A percentile compares a stretch with the other conserved stretches of the same genome.
Evolutionary conservation across 2,888 invertebrate species (phyloP).

Genomic region (Netelia melanura): DNA sequence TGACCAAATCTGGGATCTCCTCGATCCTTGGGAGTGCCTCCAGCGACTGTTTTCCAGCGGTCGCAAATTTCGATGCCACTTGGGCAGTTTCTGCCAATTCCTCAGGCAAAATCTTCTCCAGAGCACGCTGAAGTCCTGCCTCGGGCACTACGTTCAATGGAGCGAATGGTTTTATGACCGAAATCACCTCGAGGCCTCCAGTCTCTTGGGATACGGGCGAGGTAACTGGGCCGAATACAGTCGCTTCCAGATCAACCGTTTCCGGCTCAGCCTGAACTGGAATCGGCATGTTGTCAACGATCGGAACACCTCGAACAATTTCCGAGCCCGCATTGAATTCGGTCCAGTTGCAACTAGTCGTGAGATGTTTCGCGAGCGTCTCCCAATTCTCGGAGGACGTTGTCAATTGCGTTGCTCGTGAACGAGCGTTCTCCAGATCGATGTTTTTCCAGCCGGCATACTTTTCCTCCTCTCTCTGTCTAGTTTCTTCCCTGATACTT

Average conservation of each 20-base stretch:
- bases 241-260: conserved; percentile 85
- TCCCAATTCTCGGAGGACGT: conserved; percentile 87
- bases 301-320: conserved; percentile 76
- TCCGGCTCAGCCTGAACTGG: conserved; percentile 86
- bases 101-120: conserved; percentile 87
- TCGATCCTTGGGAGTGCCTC: conserved; percentile 88
- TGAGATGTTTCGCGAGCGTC: conserved; percentile 88
- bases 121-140: conserved; percentile 84
- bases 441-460: conserved; percentile 85
- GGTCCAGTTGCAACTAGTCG: conserved; percentile 89
- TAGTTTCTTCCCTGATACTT: conserved; percentile 79
- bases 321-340: conserved; percentile 87
- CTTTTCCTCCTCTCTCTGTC: conserved; percentile 79
- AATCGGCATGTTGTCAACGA: conserved; percentile 83
- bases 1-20: conserved; percentile 88
- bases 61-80: conserved; percentile 87
- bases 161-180: conserved; percentile 88
- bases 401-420: conserved; percentile 84
- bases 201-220: conserved; percentile 86
- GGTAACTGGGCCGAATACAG: conserved; percentile 77
- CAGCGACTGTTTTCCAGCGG: conserved; percentile 85
- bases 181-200: conserved; percentile 87
- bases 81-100: conserved; percentile 87
- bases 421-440: conserved; percentile 86
- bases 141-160: conserved; percentile 86